Conservation (phyloP, 1,140 invertebrate species). For the Steinernema khuongi region DNA sequence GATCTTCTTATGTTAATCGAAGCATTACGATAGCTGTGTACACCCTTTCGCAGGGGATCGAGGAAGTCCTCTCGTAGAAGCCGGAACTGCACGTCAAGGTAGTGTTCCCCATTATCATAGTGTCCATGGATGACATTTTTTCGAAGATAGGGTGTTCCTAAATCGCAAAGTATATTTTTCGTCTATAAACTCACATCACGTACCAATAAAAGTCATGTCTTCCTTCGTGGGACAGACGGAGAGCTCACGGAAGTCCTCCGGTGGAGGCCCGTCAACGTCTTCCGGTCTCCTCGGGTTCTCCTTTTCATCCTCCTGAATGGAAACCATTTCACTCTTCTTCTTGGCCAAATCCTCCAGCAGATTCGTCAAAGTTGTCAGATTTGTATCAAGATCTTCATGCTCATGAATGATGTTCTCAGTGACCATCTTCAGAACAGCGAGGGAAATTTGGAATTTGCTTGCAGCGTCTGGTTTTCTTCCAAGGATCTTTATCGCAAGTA, state of each 20-base stretch:
- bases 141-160: constrained; percentile 61
- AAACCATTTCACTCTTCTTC: not conserved
- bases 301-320: not conserved
- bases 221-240: not conserved
- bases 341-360: not conserved
- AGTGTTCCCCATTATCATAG: constrained; percentile 68
- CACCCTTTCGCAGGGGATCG: not conserved
- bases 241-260: not conserved
- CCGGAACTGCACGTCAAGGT: constrained; percentile 73
- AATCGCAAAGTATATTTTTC: constrained; percentile 5
- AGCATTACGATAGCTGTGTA: not conserved
- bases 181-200: not conserved
- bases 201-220: not conserved
- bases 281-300: not conserved
- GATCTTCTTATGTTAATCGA: not conserved
- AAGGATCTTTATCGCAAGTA: not conserved
- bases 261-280: not conserved
- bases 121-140: constrained; percentile 66
- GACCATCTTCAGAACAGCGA: not conserved
- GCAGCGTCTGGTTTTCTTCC: not conserved
- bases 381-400: not conserved
- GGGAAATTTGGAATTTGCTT: not conserved
- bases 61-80: constrained; percentile 69
- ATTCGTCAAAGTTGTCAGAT: not conserved
- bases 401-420: not conserved